Percentiles rank a stretch among this genome's conserved stretches.
These are phyloP conservation scores for Plodia interpunctella DNA, from an alignment of 1,140 invertebrate species.

Conservation along the genomic window DNA sequence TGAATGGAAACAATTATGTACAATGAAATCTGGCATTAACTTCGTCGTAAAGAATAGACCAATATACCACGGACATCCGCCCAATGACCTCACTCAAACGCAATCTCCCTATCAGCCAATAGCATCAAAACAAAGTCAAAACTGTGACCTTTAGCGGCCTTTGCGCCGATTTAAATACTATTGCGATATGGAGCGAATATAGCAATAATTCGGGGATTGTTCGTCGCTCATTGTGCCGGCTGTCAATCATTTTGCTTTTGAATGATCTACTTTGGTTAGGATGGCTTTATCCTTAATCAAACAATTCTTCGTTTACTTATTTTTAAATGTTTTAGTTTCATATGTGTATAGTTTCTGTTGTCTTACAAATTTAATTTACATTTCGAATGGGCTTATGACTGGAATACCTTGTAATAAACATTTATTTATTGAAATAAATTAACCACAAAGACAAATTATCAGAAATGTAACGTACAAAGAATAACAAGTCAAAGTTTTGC, in stretches of 20 bases:
- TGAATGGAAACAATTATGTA: too few species aligned
- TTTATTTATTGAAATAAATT: too few species aligned
- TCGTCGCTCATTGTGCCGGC: constrained; percentile 56
- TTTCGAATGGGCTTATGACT: too few species aligned
- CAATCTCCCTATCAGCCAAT: constrained; percentile 60
- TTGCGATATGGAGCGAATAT: constrained; percentile 53
- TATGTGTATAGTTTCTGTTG: too few species aligned
- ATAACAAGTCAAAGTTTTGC: too few species aligned
- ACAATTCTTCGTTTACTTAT: background rate
- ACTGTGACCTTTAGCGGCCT: constrained; percentile 52
- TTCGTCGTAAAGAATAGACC: too few species aligned
- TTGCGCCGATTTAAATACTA: constrained; percentile 58
- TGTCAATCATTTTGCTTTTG: constrained; percentile 70
- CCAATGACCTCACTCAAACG: constrained; percentile 36
- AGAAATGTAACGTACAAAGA: too few species aligned
- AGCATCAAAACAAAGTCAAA: constrained; percentile 65
- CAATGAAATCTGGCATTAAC: too few species aligned
- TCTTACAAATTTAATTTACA: too few species aligned
- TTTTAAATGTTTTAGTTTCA: background rate
- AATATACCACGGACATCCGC: background rate
- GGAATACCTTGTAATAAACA: too few species aligned
- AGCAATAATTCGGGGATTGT: constrained; percentile 63
- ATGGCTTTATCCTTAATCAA: constrained; percentile 22
- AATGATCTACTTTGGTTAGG: constrained; percentile 54
- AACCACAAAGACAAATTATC: too few species aligned